Conservation (phyloP, 2,888 invertebrate species). For the Campopleginae sp. region DNA sequence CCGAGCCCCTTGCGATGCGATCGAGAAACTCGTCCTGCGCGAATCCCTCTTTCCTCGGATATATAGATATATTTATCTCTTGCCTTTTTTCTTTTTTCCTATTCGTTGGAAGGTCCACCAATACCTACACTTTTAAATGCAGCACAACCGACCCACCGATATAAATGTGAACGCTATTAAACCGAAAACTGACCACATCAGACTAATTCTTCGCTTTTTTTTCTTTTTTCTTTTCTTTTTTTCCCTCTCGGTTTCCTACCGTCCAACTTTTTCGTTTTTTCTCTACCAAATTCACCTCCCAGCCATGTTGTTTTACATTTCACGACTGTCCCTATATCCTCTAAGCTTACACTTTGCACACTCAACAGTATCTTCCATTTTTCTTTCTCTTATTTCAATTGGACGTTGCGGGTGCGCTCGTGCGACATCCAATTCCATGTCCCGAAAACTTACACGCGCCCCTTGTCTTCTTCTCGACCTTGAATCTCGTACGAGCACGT, state of each 20-base stretch:
- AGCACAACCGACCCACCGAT: background rate
- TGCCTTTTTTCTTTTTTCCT: background rate
- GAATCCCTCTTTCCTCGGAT: conserved; percentile 41
- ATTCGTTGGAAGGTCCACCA: conserved; percentile 25
- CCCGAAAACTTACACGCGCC: conserved; percentile 48
- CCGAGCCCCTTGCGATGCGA: conserved; percentile 68
- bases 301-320: conserved; percentile 66
- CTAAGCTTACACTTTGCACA: conserved; percentile 47
- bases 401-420: conserved; percentile 29
- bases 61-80: conserved; percentile 8
- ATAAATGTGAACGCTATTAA: conserved; percentile 6
- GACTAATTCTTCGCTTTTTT: conserved; percentile 33
- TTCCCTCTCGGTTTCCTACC: background rate
- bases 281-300: conserved; percentile 36
- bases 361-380: conserved; percentile 7
- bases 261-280: background rate
- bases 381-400: conserved; percentile 14
- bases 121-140: conserved; percentile 47
- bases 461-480: background rate
- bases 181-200: conserved; percentile 39
- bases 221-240: conserved; percentile 29
- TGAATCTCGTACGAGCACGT: background rate
- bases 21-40: conserved; percentile 68
- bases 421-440: conserved; percentile 68
- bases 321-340: conserved; percentile 40